Evolutionary conservation across 2,888 invertebrate genomes (phyloP).

Genomic region (Eristalinus aeneus): DNA sequence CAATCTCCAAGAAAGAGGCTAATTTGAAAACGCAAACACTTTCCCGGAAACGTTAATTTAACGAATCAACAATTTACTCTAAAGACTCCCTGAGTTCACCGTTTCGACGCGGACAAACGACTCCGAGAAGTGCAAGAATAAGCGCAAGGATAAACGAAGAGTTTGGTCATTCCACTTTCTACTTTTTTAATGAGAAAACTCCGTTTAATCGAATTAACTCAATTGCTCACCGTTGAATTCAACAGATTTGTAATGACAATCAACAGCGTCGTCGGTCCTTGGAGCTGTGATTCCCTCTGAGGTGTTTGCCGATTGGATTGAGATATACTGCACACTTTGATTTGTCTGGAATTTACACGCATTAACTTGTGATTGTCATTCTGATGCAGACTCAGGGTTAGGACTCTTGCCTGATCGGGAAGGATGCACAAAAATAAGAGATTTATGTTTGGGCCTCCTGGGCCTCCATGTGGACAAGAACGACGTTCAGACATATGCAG

Average conservation of each 20-base stretch:
- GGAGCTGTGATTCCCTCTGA: background rate
- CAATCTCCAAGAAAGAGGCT: background rate
- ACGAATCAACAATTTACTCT: slow-evolving; percentile 56
- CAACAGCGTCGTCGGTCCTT: background rate
- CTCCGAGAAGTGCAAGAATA: background rate
- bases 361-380: too few relatives aligned
- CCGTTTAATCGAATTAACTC: slow-evolving; percentile 44
- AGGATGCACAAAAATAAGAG: too few relatives aligned
- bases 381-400: too few relatives aligned
- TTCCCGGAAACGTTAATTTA: slow-evolving; percentile 40
- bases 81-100: slow-evolving; percentile 5
- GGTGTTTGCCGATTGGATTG: background rate
- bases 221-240: slow-evolving; percentile 22
- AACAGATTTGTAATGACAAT: background rate
- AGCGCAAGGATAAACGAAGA: background rate
- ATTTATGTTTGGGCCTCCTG: too few relatives aligned
- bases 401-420: too few relatives aligned
- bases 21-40: slow-evolving; percentile 35
- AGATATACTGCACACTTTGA: too few relatives aligned
- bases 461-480: too few relatives aligned
- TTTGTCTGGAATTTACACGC: too few relatives aligned
- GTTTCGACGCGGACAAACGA: background rate
- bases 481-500: too few relatives aligned
- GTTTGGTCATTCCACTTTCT: slow-evolving; percentile 34
- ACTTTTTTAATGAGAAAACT: slow-evolving; percentile 45